Evolutionary conservation across 2,797 vertebrate species (phyloP), one percentile per base, ranked within the genome.

Genomic region (Phrynocephalus forsythii): DNA sequence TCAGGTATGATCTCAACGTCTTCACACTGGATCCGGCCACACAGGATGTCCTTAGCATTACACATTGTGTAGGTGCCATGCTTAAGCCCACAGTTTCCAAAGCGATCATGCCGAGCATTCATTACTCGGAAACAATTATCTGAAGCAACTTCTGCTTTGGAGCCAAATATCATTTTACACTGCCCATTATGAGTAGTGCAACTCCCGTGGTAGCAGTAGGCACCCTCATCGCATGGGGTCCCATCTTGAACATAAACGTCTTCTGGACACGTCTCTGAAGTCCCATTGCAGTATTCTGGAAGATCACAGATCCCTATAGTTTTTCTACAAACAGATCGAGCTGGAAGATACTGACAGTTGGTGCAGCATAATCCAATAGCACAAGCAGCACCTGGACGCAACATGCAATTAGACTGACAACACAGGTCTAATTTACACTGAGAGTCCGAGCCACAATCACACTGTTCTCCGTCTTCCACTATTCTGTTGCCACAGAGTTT

Each of bases 21-120:
- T 80, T 87, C 79, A 83, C 95, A 97, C 11, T 96, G 95, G 83
- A 97, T 83, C 75, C 93, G 90, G 72, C 96, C 96, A 89, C 95
- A 96, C 0, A 94, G 80, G 69, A 92, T 1, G 83, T 95, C 33
- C 30, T 83, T 10, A 84, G 18, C 16, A 16, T 30, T 82, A 87
- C 95, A 96, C 85, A 91, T 92, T 33, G 0, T 63, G 76, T 90
- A 95, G 3, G 3, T 1, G 22, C 80, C 80, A 72, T 86, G 0
- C 60, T 0, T 76, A 91, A 92, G 77, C 79, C 96, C 95, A 28
- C 95, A 96, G 3, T 96, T 94, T 75, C 96, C 95, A 86, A 94
- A 95, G 2, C 92, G 83, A 86, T 90, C 87, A 0, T 63, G 83
- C 82, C 1, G 66, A 28, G 1, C 84, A 66, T 96, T 96, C 50